Base-by-base conservation (phyloP, 2,113 vertebrate species). In the Callopanchax toddi region DNA sequence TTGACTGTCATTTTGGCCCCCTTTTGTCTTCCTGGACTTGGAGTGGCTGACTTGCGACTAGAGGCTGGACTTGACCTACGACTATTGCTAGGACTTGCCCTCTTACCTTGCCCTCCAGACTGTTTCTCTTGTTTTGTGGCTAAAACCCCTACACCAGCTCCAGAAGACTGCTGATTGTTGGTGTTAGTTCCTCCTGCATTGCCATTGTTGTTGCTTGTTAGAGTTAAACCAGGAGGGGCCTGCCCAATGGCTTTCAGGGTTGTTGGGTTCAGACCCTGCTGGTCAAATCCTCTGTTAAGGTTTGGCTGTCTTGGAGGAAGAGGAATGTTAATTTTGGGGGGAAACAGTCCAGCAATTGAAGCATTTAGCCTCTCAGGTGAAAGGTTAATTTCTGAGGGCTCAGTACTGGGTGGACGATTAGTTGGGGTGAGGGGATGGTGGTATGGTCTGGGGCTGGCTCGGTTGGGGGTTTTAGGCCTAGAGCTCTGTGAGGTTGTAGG, bases 251-350 rank as follows among this genome's bases (percentile, higher is more conserved):
- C 97, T 90, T 99, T 99, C 60, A 99, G 86, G 75, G 97, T 99
- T 70, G 97, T 99, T 76, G 97, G 97, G 81, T 99, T 99, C 69
- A 99, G 92, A 76, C 97, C 97, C 79, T 99, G 97, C 80, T 99
- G 97, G 90, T 99, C 97, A 92, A 99, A 98, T 25, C 96, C 96
- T 80, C 96, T 91, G 55, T 93, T 97, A 76, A 96, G 89, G 84
- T 91, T 97, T 59, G 95, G 94, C 73, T 93, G 93, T 81, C 96
- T 92, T 6, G 96, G 97, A 85, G 96, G 97, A 74, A 98, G 90
- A 82, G 96, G 96, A 91, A 99, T 98, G 94, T 99, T 99, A 72
- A 99, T 99, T 71, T 98, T 98, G 29, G 97, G 97, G 74, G 97
- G 97, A 63, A 99, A 99, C 15, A 99, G 93, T 43, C 97, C 97